Percentiles rank a stretch among this genome's conserved stretches.
phyloP scores from a whole-genome alignment of 2,797 vertebrate species.

The Rhyacichthys aspro region DNA sequence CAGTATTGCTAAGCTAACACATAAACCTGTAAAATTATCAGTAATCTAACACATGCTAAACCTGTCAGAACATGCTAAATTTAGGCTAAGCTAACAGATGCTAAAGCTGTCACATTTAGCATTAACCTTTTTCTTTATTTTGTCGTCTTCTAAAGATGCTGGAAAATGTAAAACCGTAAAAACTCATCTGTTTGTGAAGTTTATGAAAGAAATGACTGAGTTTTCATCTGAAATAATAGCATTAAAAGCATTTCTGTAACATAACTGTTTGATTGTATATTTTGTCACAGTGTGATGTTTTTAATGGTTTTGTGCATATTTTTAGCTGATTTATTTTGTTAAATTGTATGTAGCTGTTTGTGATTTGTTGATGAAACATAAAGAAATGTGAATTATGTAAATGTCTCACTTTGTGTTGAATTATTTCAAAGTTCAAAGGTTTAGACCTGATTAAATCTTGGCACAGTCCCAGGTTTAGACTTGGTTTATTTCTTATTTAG shows the following conservation, averaged over 20 bases:
- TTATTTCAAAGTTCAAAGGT: not conserved
- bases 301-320: not conserved
- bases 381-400: constrained; percentile 2
- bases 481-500: too few relatives aligned
- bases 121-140: not conserved
- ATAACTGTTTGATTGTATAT: constrained; percentile 3
- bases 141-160: not conserved
- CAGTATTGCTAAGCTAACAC: too few relatives aligned
- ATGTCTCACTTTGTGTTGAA: not conserved
- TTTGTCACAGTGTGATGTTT: constrained; percentile 11
- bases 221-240: not conserved
- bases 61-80: not conserved
- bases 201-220: not conserved
- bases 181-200: not conserved
- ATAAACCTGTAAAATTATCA: too few relatives aligned
- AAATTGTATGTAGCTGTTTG: not conserved
- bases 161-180: not conserved
- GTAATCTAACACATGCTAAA: too few relatives aligned
- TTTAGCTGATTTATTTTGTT: not conserved
- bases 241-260: not conserved
- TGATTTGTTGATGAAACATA: not conserved
- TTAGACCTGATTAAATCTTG: not conserved
- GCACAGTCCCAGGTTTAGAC: too few relatives aligned
- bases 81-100: not conserved
- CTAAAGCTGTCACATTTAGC: not conserved